Evolutionary conservation across 2,888 invertebrate species (phyloP).

Genomic region (Ormyrus rosae): DNA sequence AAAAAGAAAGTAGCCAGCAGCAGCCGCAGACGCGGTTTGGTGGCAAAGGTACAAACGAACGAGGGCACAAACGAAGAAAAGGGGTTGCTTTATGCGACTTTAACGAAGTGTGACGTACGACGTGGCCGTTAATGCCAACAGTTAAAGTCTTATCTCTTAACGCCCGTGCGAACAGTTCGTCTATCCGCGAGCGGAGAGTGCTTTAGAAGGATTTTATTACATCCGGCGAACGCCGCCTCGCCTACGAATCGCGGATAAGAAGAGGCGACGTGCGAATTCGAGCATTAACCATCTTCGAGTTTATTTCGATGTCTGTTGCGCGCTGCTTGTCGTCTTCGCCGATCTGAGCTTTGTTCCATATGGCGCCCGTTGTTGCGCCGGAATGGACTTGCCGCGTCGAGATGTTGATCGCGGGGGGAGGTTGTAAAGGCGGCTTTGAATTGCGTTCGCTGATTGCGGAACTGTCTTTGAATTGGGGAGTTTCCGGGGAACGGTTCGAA

Average conservation of each 20-base stretch:
- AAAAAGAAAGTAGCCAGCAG: neutral
- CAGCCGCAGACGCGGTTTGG: neutral
- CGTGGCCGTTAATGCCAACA: constrained; percentile 48
- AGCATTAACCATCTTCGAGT: neutral
- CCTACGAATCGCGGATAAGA: constrained; percentile 38
- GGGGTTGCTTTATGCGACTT: constrained; percentile 47
- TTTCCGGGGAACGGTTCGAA: too few relatives aligned
- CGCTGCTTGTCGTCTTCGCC: neutral
- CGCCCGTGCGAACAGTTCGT: constrained; percentile 60
- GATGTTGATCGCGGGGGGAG: too few relatives aligned
- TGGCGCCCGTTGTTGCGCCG: too few relatives aligned
- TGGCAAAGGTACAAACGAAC: neutral
- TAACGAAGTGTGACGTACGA: constrained; percentile 57
- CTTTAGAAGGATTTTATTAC: constrained; percentile 42
- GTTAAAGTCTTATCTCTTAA: constrained; percentile 62
- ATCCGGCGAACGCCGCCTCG: neutral
- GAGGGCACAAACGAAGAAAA: too few relatives aligned
- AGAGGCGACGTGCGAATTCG: constrained; percentile 1
- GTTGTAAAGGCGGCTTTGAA: too few relatives aligned
- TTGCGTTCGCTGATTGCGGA: too few relatives aligned
- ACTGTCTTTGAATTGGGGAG: too few relatives aligned
- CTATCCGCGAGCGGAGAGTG: constrained; percentile 34
- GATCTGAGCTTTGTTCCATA: neutral
- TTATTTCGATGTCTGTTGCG: neutral
- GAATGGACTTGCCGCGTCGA: too few relatives aligned